Percentiles rank a stretch among this genome's conserved stretches.
Evolutionary conservation across 2,797 vertebrate species (phyloP).

Genomic region (Sarcophilus harrisii): DNA sequence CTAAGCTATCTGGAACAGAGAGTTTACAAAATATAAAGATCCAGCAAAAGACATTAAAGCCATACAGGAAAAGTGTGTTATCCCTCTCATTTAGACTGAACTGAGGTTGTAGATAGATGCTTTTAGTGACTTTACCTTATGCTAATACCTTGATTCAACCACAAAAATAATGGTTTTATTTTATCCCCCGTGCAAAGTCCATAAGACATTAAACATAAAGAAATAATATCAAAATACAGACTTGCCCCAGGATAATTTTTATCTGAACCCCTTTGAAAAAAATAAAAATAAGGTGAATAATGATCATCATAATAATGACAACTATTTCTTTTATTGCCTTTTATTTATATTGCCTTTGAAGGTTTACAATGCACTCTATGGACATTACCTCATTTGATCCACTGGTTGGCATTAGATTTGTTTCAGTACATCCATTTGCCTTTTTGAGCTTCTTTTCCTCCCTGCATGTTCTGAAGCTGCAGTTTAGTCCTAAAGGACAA

Average conservation of each 20-base stretch:
- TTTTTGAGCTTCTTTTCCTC: not conserved
- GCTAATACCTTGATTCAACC: not conserved
- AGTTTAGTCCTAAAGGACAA: not conserved
- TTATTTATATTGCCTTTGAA: not conserved
- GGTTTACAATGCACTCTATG: not conserved
- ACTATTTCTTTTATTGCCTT: not conserved
- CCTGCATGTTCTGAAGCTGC: not conserved
- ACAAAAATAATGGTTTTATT: not conserved
- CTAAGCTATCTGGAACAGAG: not conserved
- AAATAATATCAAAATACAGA: not conserved
- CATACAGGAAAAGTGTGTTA: not conserved
- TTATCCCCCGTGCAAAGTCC: not conserved
- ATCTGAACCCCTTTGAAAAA: not conserved
- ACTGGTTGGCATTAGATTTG: not conserved
- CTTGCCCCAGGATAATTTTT: not conserved
- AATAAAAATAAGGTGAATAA: not conserved
- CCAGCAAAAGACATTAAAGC: not conserved
- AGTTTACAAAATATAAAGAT: not conserved
- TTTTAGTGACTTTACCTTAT: not conserved
- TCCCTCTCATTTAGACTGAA: not conserved
- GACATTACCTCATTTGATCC: not conserved
- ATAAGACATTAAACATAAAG: not conserved
- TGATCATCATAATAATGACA: not conserved
- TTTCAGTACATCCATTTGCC: not conserved
- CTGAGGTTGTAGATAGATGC: not conserved